phyloP scores from a whole-genome alignment of 2,888 invertebrate genomes.

The Drosophila fungiperda region DNA sequence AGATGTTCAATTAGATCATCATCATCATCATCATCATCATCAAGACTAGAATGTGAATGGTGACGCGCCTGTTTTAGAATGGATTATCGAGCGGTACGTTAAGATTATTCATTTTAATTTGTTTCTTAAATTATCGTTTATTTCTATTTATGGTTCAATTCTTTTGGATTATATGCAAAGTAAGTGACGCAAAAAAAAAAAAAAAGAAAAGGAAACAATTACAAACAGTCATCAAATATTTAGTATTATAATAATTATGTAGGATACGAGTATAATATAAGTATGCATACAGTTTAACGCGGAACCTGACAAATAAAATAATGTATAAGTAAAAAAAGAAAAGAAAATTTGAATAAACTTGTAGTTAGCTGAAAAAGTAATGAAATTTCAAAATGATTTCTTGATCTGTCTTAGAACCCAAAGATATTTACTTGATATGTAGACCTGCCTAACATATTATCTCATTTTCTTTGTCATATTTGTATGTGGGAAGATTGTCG shows the following conservation, averaged over 20 bases:
- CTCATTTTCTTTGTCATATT: conserved; percentile 20
- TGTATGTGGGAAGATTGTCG: conserved; percentile 23
- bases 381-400: conserved; percentile 42
- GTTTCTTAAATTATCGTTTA: conserved; percentile 37
- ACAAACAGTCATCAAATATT: conserved; percentile 69
- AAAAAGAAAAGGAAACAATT: conserved; percentile 40
- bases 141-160: conserved; percentile 46
- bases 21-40: conserved; percentile 47
- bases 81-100: conserved; percentile 63
- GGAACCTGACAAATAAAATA: conserved; percentile 56
- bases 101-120: conserved; percentile 24
- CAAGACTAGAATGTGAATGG: conserved; percentile 71
- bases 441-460: conserved; percentile 35
- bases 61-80: conserved; percentile 45
- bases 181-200: conserved; percentile 41
- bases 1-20: conserved; percentile 57
- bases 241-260: conserved; percentile 48
- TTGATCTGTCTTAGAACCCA: conserved; percentile 48
- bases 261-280: conserved; percentile 53
- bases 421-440: conserved; percentile 18
- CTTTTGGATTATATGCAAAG: conserved; percentile 60
- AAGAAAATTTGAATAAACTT: conserved; percentile 37
- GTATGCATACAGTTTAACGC: conserved; percentile 70
- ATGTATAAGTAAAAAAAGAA: conserved; percentile 22
- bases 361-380: conserved; percentile 27